Evolutionary conservation across 2,113 vertebrate species (phyloP), one percentile per base, ranked within the genome.

Genomic region (Albula glossodonta): DNA sequence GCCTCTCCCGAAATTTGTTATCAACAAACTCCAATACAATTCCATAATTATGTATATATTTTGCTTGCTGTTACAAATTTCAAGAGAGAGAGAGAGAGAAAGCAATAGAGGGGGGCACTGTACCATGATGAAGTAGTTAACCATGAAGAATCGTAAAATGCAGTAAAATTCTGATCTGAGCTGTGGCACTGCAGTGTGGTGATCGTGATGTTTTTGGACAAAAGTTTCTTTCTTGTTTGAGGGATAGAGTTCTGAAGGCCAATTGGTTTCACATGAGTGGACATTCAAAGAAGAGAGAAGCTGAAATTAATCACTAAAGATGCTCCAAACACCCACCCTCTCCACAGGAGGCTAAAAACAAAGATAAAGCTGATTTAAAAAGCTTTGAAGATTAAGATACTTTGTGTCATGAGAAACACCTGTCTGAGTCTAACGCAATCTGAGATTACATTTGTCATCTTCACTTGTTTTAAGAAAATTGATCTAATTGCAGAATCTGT

Each of bases 311-410:
- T 6, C 70, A n/a, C 2, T 74, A 74, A 8, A 74, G n/a, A 74
- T 74, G 1, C 70, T 74, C 22, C 22, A 22, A 4, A 74, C 8
- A 10, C 66, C 66, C 25, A 74, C 9, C n/a, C 70, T 4, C 31
- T 9, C 8, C 31, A 31, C 70, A 51, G 41, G 57, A 80, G 80
- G 57, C 17, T 5, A 57, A 80, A 57, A 50, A 56, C 13, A n/a
- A 41, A 11, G 22, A 80, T 85, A 81, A 50, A 81, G 9, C 41
- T 66, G 19, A 85, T 81, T 51, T 53, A 66, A 85, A 41, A 22
- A 51, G 41, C 78, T 81, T 81, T 85, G 84, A 85, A 85, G 84
- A 85, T 85, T 66, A 85, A 48, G 13, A 85, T 48, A 31, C 19
- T 41, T 56, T 81, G 50, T 85, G 48, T 48, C 25, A 31, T 74